Evolutionary conservation across 2,113 vertebrate genomes (phyloP).

Genomic region (Turnix velox): DNA sequence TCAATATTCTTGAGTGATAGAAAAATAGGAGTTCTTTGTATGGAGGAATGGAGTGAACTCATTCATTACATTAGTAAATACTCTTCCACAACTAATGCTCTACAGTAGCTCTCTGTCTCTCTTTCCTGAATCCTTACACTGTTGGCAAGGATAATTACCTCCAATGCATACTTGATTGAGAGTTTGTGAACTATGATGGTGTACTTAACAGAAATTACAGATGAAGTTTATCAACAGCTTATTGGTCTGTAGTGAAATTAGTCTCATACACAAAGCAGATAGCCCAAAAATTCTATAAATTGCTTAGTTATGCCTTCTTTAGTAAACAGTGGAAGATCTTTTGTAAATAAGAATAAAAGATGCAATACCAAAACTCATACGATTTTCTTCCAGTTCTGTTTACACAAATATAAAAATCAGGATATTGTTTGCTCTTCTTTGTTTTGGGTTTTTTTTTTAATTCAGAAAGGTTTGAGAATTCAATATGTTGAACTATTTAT

Average conservation of each 20-base stretch:
- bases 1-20: neutral
- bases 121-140: neutral
- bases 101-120: neutral
- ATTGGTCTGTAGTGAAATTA: neutral
- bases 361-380: neutral
- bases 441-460: neutral
- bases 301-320: neutral
- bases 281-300: neutral
- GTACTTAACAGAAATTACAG: neutral
- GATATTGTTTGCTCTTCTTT: no score
- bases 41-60: neutral
- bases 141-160: conserved; percentile 10
- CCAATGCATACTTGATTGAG: neutral
- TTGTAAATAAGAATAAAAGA: neutral
- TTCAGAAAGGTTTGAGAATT: neutral
- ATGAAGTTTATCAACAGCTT: neutral
- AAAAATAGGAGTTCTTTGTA: neutral
- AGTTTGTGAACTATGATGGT: neutral
- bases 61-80: neutral
- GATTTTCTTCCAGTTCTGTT: neutral
- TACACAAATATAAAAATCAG: neutral
- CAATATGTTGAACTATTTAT: neutral
- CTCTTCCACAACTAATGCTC: neutral
- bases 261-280: neutral
- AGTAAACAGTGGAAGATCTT: neutral